Base-by-base conservation (phyloP, 2,113 vertebrate species). In the Pollachius pollachius region DNA sequence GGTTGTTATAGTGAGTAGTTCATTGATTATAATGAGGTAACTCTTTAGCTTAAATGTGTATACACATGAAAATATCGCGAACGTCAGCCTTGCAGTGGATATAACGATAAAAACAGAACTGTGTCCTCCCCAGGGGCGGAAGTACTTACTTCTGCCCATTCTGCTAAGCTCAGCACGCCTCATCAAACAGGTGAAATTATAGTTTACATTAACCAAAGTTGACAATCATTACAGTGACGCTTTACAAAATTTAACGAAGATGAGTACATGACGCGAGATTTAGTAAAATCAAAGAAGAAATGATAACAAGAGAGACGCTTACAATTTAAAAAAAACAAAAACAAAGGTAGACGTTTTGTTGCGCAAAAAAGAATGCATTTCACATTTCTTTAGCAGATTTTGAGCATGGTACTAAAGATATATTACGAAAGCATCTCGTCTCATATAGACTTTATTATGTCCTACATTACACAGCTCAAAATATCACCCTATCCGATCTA, bases 121-220 rank as follows among this genome's bases (percentile, higher is more conserved):
- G 8, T 48, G 11, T n/a, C 54, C 54, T n/a, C 77, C 84, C 84
- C 81, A 1, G 57, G 64, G 54, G 21, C 41, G 48, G 5, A 25
- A 64, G 52, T 1, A 61, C 69, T 84, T 84, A 67, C 63, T 64
- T 48, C 64, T 52, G 23, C 70, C 76, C 70, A 59, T 41, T 79
- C 78, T 63, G 12, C 78, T 82, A 61, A 79, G 62, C 75, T 75
- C 12, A 19, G 76, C 73, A 68, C 82, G 85, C 85, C 77, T 84
- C 73, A 86, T 61, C 75, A 75, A 85, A 79, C 85, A 84, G 84
- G 86, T 87, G 82, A 48, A 48, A 59, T 27, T 75, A 52, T 52
- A 56, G 21, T 64, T 34, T 34, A 7, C 30, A 34, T 6, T 34
- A 34, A 34, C 30, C 30, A 2, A 34, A 34, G 30, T 34, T 34